These are phyloP conservation scores for Tenthredo mesomela DNA, from an alignment of 2,888 invertebrate genomes.

Conservation along the genomic window DNA sequence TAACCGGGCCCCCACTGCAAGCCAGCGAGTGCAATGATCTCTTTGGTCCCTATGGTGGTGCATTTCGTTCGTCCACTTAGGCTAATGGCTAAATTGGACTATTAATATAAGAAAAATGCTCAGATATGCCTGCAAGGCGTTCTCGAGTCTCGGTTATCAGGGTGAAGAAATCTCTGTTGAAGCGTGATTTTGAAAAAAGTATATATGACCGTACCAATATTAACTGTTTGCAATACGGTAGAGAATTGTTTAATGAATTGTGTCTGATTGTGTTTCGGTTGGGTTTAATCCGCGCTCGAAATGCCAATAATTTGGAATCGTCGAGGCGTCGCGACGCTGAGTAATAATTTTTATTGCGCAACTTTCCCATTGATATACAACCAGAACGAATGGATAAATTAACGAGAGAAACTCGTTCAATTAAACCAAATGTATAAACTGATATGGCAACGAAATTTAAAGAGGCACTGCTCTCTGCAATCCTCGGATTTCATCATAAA, in stretches of 20 bases:
- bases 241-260: neutral
- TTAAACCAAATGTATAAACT: constrained; percentile 16
- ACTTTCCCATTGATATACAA: constrained; percentile 19
- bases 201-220: neutral
- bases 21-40: constrained; percentile 29
- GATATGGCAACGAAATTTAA: constrained; percentile 1
- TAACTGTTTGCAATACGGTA: neutral
- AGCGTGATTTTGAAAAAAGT: neutral
- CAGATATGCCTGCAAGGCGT: neutral
- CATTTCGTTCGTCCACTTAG: constrained; percentile 35
- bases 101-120: neutral
- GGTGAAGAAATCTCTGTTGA: neutral
- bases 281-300: neutral
- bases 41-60: neutral
- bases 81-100: constrained; percentile 29
- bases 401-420: constrained; percentile 33
- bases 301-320: neutral
- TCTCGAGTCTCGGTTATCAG: neutral
- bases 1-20: neutral
- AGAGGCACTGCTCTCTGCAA: neutral
- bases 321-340: neutral
- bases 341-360: constrained; percentile 20
- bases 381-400: constrained; percentile 31
- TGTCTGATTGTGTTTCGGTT: neutral
- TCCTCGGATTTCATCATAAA: too few relatives aligned